These are phyloP conservation scores for Calyptommatus sinebrachiatus DNA, from an alignment of 2,113 vertebrate species.

Conservation along the genomic window DNA sequence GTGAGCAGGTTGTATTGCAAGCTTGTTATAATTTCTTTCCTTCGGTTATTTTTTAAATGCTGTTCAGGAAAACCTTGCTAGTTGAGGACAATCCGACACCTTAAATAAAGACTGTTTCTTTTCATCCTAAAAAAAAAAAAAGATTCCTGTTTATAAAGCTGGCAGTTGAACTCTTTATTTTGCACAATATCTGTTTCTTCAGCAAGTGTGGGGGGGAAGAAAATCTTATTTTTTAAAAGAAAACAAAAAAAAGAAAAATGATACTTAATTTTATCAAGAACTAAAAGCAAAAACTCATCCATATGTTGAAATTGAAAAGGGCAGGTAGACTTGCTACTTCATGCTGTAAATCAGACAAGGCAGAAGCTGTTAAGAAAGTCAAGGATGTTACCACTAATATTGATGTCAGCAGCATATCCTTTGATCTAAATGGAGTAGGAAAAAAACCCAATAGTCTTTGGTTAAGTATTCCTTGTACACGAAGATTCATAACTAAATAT, in stretches of 20 bases:
- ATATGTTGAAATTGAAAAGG: background rate
- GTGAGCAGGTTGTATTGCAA: constrained; percentile 64
- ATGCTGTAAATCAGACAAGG: background rate
- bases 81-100: constrained; percentile 48
- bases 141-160: constrained; percentile 51
- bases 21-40: constrained; percentile 60
- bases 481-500: constrained; percentile 18
- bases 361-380: background rate
- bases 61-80: constrained; percentile 57
- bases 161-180: constrained; percentile 45
- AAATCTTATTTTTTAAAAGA: background rate
- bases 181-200: background rate
- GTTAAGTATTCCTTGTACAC: constrained; percentile 31
- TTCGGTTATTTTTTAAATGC: constrained; percentile 44
- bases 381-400: constrained; percentile 3
- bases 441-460: constrained; percentile 15
- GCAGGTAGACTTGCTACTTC: constrained; percentile 18
- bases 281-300: background rate
- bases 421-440: constrained; percentile 21
- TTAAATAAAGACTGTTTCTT: constrained; percentile 57
- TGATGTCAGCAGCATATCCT: constrained; percentile 19
- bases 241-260: background rate
- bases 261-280: background rate
- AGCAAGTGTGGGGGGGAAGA: too few relatives aligned
- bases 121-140: constrained; percentile 44